Base-by-base conservation (phyloP, 2,797 vertebrate species). In the Spea hammondii region DNA sequence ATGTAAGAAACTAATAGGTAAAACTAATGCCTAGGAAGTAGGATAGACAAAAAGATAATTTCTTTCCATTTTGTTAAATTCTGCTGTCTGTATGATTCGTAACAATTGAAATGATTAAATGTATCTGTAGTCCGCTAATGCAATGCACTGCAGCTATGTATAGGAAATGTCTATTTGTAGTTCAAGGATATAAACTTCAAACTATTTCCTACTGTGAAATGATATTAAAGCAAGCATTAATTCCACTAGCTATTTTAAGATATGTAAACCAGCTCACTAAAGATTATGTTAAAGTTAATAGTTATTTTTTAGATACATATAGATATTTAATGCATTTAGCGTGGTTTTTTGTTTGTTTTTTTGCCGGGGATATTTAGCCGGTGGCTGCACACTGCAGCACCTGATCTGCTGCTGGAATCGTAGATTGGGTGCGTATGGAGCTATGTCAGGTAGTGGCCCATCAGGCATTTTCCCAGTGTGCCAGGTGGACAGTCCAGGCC, bases 151-250 rank as follows among this genome's bases (percentile, higher is more conserved):
- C 67, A 68, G 49, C 48, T 74, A 74, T 51, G 47, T 69, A 64
- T 60, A 74, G 65, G 51, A 79, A 46, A 62, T 72, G 54, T 53
- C 71, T 68, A 54, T 72, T 55, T 55, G 69, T 72, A 72, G 69
- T 72, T 78, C 62, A 78, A 78, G 51, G 64, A 46, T 65, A 72
- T 71, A 78, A 72, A 78, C 77, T 78, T 72, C 65, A 71, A 78
- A 67, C 45, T 67, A 64, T 45, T 47, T 49, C 77, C 77, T 78
- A 72, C 77, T 78, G 77, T 78, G 69, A 72, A 72, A 72, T 32
- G 62, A 65, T 72, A 72, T 72, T 78, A 78, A 71, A 78, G 72
- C 70, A 72, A 78, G 70, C 46, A n/a, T 78, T 62, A 60, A 64
- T 66, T 72, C 51, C 53, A 65, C 57, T 59, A 46, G 12, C 17